Conservation (phyloP, 2,888 invertebrate species). For the Drosophila acutilabella region DNA sequence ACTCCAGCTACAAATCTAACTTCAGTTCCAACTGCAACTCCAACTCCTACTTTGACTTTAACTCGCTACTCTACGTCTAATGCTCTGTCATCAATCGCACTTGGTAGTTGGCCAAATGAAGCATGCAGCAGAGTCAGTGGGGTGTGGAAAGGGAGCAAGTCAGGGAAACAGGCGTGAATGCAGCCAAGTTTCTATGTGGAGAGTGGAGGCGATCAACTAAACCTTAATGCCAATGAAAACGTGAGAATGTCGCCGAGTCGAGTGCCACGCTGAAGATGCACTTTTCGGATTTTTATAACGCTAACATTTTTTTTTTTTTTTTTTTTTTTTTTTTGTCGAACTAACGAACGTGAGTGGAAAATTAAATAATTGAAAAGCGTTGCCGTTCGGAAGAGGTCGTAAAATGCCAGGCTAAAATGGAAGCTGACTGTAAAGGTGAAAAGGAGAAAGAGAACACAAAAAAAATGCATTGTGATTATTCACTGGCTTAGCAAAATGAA, state of each 20-base stretch:
- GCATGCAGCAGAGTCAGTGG: conserved; percentile 57
- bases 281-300: conserved; percentile 73
- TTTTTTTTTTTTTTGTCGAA: conserved; percentile 32
- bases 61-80: conserved; percentile 33
- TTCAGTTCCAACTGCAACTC: conserved; percentile 17
- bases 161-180: conserved; percentile 2
- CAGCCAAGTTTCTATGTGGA: not conserved
- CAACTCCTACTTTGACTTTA: conserved; percentile 18
- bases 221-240: conserved; percentile 79
- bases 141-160: not conserved
- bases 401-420: conserved; percentile 58
- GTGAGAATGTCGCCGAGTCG: conserved; percentile 73
- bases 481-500: conserved; percentile 75
- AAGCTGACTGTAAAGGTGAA: conserved; percentile 32
- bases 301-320: conserved; percentile 26
- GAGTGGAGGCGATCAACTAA: conserved; percentile 61
- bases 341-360: conserved; percentile 79
- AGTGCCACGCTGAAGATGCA: conserved; percentile 70
- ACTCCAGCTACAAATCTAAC: conserved; percentile 15
- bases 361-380: conserved; percentile 79
- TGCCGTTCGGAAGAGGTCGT: conserved; percentile 46
- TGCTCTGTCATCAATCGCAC: conserved; percentile 65
- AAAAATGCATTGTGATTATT: conserved; percentile 76
- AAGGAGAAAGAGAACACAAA: conserved; percentile 7
- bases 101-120: conserved; percentile 62